phyloP scores from a whole-genome alignment of 2,797 vertebrate genomes.

The Acanthornis magna region DNA sequence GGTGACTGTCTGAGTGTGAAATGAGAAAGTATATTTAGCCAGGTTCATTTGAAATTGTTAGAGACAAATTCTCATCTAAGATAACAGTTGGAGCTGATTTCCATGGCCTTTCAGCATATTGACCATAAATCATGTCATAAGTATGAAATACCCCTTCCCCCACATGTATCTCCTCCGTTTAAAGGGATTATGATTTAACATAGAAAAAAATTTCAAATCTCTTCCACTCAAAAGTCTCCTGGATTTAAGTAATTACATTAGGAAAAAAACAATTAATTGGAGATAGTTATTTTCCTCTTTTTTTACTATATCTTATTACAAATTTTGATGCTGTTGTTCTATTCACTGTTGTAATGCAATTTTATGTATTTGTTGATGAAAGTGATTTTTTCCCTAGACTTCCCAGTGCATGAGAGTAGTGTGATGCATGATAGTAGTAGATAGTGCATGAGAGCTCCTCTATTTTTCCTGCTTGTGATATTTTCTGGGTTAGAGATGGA shows the following conservation, averaged over 20 bases:
- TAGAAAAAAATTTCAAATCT: not conserved
- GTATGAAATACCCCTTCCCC: not conserved
- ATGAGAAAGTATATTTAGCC: conserved; percentile 48
- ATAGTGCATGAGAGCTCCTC: not conserved
- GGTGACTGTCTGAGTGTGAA: conserved; percentile 48
- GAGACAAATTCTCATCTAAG: conserved; percentile 1
- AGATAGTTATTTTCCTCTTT: not conserved
- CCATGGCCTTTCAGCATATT: not conserved
- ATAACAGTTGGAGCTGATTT: conserved; percentile 18
- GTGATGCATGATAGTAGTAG: no score
- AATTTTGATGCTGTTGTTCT: not conserved
- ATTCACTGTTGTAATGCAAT: not conserved
- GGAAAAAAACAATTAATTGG: not conserved
- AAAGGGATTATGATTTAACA: not conserved
- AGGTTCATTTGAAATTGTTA: conserved; percentile 25
- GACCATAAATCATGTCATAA: not conserved
- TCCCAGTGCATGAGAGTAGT: not conserved
- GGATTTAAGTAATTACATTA: not conserved
- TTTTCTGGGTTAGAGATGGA: not conserved
- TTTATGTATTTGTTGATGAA: not conserved
- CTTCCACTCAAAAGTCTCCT: not conserved
- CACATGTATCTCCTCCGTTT: not conserved
- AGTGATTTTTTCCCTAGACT: not conserved
- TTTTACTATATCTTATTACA: not conserved
- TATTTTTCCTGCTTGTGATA: not conserved